Base-by-base conservation (phyloP, 2,113 vertebrate species). In the Prunella himalayana region DNA sequence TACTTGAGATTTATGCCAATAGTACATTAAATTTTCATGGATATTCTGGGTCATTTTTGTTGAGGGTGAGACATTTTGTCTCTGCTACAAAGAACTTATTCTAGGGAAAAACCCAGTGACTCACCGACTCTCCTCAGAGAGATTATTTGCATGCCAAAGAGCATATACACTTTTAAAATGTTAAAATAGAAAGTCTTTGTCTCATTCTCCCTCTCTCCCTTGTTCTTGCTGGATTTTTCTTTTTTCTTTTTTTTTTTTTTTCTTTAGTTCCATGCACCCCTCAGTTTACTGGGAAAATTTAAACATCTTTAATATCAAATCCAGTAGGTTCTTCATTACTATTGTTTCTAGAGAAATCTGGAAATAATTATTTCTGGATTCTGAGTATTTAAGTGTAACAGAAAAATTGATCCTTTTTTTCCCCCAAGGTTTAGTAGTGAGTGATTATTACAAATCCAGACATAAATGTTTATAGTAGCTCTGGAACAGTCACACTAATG, bases 391-490 rank as follows among this genome's bases (percentile, higher is more conserved):
- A 94, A 89, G 25, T 57, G 22, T 61, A 76, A 33, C 27, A 44
- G 8, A 88, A 94, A 66, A 94, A 69, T 19, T 22, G 21, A 76
- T 66, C 9, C 14, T 37, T 90, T 92, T 77, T 83, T 53, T 42
- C 4, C 73, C 15, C 21, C 33, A 33, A 69, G 24, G 60, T 49
- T 85, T 51, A 83, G 35, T 13, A 78, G 57, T 79, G 91, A 91
- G 59, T 86, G 77, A 94, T 91, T 44, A 60, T 94, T 81, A 64
- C 72, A 82, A 65, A 91, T 91, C 37, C 56, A 81, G 92, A 80
- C 81, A 54, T 90, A 95, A 92, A 76, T 60, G n/a, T 97, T 96
- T 92, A 80, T 68, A 77, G 85, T 86, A 93, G 71, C 83, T 94
- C 84, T 94, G 85, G 8, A 50, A 81, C 82, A 82, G 56, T 88